Evolutionary conservation across 2,797 vertebrate genomes (phyloP).

Genomic region (Rhinophrynus dorsalis): DNA sequence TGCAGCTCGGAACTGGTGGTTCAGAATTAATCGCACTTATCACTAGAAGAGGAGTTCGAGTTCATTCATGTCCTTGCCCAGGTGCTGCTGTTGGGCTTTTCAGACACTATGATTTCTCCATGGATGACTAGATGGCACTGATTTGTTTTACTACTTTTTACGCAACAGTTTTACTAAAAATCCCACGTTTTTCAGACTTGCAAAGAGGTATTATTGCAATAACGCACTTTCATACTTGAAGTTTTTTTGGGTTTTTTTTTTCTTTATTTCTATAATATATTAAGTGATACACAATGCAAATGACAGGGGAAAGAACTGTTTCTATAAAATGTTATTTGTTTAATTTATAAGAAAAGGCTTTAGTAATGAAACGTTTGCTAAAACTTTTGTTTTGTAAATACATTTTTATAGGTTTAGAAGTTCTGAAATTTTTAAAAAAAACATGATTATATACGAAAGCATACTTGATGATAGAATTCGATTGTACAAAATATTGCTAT

Average conservation of each 20-base stretch:
- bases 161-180: slow-evolving; percentile 94
- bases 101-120: slow-evolving; percentile 55
- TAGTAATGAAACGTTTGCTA: slow-evolving; percentile 73
- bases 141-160: slow-evolving; percentile 76
- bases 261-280: slow-evolving; percentile 76
- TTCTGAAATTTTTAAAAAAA: slow-evolving; percentile 43
- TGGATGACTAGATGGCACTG: slow-evolving; percentile 71
- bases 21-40: too few species aligned
- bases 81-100: slow-evolving; percentile 67
- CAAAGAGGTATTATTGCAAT: slow-evolving; percentile 99
- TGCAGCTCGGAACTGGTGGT: too few species aligned
- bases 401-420: slow-evolving; percentile 51
- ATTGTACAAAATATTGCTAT: slow-evolving; percentile 29
- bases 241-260: slow-evolving; percentile 52
- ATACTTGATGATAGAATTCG: slow-evolving; percentile 1
- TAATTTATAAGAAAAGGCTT: slow-evolving; percentile 78
- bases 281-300: slow-evolving; percentile 73
- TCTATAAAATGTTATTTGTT: slow-evolving; percentile 68
- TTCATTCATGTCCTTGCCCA: slow-evolving; percentile 64
- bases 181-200: slow-evolving; percentile 86
- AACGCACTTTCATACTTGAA: slow-evolving; percentile 99
- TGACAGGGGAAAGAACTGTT: slow-evolving; percentile 63
- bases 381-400: slow-evolving; percentile 62
- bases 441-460: slow-evolving; percentile 12
- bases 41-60: too few species aligned